phyloP scores from a whole-genome alignment of 92 coral and sea anemone genomes.

The Zoanthus sociatus region DNA sequence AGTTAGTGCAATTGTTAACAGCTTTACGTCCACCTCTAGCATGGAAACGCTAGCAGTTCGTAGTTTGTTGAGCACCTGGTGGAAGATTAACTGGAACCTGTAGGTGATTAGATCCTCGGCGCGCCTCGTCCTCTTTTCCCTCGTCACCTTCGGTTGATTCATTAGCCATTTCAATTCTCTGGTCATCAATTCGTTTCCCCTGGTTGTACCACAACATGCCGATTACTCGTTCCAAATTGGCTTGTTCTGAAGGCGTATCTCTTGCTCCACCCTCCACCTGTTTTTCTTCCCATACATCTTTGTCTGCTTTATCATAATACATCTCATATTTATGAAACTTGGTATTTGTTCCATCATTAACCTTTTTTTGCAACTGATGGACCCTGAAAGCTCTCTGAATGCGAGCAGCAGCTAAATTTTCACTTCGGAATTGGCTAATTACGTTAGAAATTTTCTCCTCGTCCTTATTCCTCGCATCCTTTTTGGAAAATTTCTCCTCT shows the following conservation, averaged over 20 bases:
- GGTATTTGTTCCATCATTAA: slow-evolving; percentile 63
- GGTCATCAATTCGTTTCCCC: slow-evolving; percentile 69
- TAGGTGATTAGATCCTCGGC: slow-evolving; percentile 48
- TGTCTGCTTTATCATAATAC: slow-evolving; percentile 69
- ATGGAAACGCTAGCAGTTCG: slow-evolving; percentile 35
- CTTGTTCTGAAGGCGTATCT: slow-evolving; percentile 51
- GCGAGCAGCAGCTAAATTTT: slow-evolving; percentile 74
- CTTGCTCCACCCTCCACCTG: slow-evolving; percentile 69
- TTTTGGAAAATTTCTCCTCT: slow-evolving; percentile 75
- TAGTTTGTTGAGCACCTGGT: slow-evolving; percentile 32
- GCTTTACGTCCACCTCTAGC: slow-evolving; percentile 4
- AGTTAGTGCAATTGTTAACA: slow-evolving; percentile 43
- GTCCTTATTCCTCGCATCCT: slow-evolving; percentile 62
- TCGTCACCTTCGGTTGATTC: slow-evolving; percentile 57
- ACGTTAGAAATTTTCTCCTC: slow-evolving; percentile 71
- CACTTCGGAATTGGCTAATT: slow-evolving; percentile 63
- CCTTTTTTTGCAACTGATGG: slow-evolving; percentile 68
- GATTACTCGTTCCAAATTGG: slow-evolving; percentile 71
- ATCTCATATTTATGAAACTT: slow-evolving; percentile 82
- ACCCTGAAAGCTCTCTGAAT: slow-evolving; percentile 89
- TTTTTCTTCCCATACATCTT: slow-evolving; percentile 82
- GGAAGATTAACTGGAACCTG: slow-evolving; percentile 28
- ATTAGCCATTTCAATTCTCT: slow-evolving; percentile 48
- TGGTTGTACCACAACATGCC: slow-evolving; percentile 93
- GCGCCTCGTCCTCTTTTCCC: slow-evolving; percentile 41